These are phyloP conservation scores for Microcebus tavaratra DNA, from an alignment of 2,113 vertebrate genomes.

Conservation along the genomic window DNA sequence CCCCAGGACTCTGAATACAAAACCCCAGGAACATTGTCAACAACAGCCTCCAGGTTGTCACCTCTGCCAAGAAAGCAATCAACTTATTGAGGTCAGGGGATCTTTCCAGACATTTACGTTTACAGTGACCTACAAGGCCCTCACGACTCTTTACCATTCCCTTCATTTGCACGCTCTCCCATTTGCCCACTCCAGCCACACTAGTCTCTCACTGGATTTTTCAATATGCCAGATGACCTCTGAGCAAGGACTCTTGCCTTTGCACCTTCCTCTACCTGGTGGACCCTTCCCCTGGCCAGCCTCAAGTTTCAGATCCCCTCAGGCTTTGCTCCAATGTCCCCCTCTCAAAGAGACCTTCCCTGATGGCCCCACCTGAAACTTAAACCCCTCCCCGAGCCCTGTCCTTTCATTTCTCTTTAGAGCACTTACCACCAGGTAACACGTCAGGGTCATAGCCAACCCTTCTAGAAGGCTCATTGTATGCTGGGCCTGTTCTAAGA, in stretches of 20 bases:
- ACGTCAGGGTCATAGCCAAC: rapidly evolving
- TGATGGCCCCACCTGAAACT: not conserved
- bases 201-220: no score
- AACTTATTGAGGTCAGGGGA: not conserved
- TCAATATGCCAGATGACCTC: no score
- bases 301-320: not conserved
- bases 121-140: not conserved
- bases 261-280: not conserved
- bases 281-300: not conserved
- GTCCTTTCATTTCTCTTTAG: not conserved
- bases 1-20: slow-evolving; percentile 3
- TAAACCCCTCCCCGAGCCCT: not conserved
- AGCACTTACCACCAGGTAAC: no score
- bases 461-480: not conserved
- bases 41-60: not conserved
- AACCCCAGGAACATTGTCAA: not conserved
- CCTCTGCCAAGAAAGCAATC: not conserved
- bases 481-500: not conserved
- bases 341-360: not conserved
- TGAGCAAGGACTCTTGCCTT: not conserved
- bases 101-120: not conserved
- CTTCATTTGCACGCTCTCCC: not conserved
- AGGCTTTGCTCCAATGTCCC: not conserved
- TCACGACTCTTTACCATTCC: rapidly evolving
- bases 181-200: not conserved